Conservation (phyloP, 2,113 vertebrate genomes). For the Bettongia penicillata region DNA sequence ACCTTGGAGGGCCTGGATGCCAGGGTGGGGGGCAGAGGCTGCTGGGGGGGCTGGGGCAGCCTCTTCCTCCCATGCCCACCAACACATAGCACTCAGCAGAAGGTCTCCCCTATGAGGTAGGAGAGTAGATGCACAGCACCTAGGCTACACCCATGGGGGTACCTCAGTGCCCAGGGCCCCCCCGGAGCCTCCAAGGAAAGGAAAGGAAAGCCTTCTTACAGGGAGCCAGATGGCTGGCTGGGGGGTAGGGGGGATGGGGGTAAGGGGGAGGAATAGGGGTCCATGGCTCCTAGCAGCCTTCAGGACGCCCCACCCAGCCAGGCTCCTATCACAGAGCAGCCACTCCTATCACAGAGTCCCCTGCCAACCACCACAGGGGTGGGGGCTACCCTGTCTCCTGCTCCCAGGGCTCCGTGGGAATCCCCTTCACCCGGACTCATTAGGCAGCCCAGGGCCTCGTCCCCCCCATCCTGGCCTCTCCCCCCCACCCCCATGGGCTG, state of each 20-base stretch:
- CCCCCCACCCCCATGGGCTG: neutral
- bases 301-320: too few relatives aligned
- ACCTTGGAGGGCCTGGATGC: too few relatives aligned
- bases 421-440: neutral
- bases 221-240: neutral
- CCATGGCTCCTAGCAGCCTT: neutral
- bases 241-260: too few relatives aligned
- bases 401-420: neutral
- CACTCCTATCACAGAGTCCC: neutral
- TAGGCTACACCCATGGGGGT: neutral
- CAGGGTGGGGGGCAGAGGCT: too few relatives aligned
- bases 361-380: neutral
- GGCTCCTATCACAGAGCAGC: neutral
- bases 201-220: neutral
- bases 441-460: neutral
- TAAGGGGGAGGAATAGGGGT: neutral
- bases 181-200: neutral
- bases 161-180: neutral
- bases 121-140: neutral
- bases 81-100: neutral
- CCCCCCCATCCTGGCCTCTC: neutral
- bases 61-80: neutral
- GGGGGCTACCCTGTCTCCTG: neutral
- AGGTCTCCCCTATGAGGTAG: neutral
- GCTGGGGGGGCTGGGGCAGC: neutral